Conservation (phyloP, 2,797 vertebrate species). For the Heterohyrax brucei region DNA sequence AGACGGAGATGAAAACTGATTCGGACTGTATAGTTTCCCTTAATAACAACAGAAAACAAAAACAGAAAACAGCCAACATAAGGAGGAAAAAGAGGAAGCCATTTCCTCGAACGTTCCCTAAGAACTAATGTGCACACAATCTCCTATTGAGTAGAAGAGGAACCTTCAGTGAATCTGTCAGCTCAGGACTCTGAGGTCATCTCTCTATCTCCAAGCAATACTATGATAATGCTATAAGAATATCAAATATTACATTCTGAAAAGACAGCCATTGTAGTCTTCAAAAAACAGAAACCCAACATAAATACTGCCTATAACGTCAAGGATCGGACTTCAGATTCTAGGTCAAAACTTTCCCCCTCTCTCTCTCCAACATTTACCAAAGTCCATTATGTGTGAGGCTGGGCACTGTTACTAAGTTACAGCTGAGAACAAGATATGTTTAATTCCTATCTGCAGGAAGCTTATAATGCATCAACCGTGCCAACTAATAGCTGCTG, state of each 20-base stretch:
- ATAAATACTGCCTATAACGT: not conserved
- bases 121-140: not conserved
- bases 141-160: not conserved
- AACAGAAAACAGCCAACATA: too few relatives aligned
- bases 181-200: not conserved
- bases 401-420: not conserved
- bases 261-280: constrained; percentile 14
- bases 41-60: too few relatives aligned
- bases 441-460: not conserved
- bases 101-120: not conserved
- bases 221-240: not conserved
- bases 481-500: not conserved
- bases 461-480: not conserved
- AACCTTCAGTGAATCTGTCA: not conserved
- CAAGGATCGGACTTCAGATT: not conserved
- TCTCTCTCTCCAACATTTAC: not conserved
- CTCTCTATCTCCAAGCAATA: not conserved
- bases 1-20: too few relatives aligned
- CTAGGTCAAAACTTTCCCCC: constrained; percentile 42
- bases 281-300: not conserved
- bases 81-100: not conserved
- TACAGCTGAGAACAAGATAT: not conserved
- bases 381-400: not conserved
- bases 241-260: not conserved
- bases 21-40: too few relatives aligned